Percentiles rank a stretch among this genome's conserved stretches.
Evolutionary conservation across 1,140 invertebrate genomes (phyloP).

Genomic region (Lasaia peninsularis): DNA sequence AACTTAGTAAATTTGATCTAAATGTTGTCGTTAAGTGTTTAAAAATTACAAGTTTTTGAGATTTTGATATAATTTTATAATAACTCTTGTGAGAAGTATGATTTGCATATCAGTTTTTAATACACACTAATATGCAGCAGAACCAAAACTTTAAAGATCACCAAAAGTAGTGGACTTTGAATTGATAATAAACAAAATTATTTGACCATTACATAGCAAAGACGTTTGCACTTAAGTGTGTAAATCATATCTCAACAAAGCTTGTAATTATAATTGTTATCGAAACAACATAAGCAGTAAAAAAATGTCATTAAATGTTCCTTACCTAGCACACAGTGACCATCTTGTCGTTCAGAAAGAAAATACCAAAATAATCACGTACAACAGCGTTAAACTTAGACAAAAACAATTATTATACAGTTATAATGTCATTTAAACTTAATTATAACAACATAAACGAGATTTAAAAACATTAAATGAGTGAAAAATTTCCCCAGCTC

Average conservation of each 20-base stretch:
- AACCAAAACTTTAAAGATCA: too few species aligned
- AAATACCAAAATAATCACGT: conserved; percentile 31
- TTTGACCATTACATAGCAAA: too few species aligned
- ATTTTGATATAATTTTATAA: too few species aligned
- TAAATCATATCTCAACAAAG: conserved; percentile 4
- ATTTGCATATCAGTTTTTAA: too few species aligned
- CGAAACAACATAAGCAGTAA: conserved; percentile 28
- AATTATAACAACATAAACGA: conserved; percentile 40
- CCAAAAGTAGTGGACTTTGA: neutral
- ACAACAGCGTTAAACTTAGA: conserved; percentile 44
- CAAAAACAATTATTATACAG: conserved; percentile 44
- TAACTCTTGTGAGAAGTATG: too few species aligned
- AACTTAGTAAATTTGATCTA: too few species aligned
- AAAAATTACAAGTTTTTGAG: too few species aligned
- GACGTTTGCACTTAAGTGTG: conserved; percentile 1
- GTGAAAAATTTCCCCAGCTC: conserved; percentile 39
- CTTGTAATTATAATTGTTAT: conserved; percentile 33
- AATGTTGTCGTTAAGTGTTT: too few species aligned
- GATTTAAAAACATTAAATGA: conserved; percentile 46
- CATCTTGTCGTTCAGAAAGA: conserved; percentile 42
- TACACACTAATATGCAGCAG: too few species aligned
- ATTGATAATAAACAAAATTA: neutral
- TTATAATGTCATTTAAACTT: conserved; percentile 45
- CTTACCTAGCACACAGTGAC: conserved; percentile 39
- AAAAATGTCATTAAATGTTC: conserved; percentile 23